A percentile compares a stretch with the other conserved stretches of the same genome.
Conservation (phyloP, 2,113 vertebrate species). For the Chauna torquata region DNA sequence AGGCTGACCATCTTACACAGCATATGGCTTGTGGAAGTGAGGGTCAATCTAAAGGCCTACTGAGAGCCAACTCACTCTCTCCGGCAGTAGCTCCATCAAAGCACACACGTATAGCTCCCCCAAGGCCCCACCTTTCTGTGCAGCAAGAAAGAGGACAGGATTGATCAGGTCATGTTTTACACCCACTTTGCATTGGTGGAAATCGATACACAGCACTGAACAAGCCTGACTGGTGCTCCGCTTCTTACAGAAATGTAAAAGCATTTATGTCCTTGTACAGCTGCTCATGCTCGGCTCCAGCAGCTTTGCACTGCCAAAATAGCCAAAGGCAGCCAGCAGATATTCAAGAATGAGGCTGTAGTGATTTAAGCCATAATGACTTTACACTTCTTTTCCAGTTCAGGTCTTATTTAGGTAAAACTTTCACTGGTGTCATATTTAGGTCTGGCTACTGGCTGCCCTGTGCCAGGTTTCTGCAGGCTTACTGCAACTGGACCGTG, state of each 20-base stretch:
- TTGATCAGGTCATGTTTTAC: background rate
- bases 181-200: background rate
- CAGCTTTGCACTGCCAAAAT: background rate
- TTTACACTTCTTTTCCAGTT: slow-evolving; percentile 27
- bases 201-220: background rate
- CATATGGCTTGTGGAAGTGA: background rate
- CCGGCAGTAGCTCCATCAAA: background rate
- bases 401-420: background rate
- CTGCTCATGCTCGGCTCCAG: background rate
- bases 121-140: background rate
- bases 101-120: background rate
- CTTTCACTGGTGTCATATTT: background rate
- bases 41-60: background rate
- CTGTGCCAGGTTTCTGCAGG: background rate
- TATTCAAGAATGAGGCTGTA: slow-evolving; percentile 8
- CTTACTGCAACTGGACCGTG: background rate
- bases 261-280: background rate
- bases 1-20: background rate
- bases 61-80: background rate
- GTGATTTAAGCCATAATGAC: slow-evolving; percentile 34
- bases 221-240: background rate
- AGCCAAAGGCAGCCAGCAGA: slow-evolving; percentile 13
- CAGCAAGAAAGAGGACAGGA: background rate
- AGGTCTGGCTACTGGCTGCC: background rate
- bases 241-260: background rate